Evolutionary conservation across 2,797 vertebrate species (phyloP).

Genomic region (Podarcis lilfordi): DNA sequence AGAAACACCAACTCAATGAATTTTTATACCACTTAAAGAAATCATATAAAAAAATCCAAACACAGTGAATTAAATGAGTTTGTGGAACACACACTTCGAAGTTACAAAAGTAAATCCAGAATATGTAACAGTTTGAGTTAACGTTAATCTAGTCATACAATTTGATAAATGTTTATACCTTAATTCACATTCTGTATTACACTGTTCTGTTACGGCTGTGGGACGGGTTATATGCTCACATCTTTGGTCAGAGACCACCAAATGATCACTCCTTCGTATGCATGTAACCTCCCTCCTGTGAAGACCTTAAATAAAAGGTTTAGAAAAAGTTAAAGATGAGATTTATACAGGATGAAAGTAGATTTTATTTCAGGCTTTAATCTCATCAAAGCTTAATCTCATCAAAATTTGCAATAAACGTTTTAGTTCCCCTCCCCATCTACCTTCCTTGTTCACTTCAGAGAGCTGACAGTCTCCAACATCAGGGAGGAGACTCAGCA

Average conservation of each 20-base stretch:
- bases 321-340: slow-evolving; percentile 78
- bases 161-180: slow-evolving; percentile 79
- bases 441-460: background rate
- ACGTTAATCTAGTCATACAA: background rate
- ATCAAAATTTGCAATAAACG: background rate
- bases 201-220: slow-evolving; percentile 80
- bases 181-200: slow-evolving; percentile 92
- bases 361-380: background rate
- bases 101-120: background rate
- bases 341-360: background rate
- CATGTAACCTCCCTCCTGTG: slow-evolving; percentile 84
- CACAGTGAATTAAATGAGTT: background rate
- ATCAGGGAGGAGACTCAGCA: background rate
- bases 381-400: background rate
- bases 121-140: background rate
- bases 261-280: slow-evolving; percentile 86
- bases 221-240: slow-evolving; percentile 85
- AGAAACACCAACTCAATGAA: background rate
- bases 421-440: background rate
- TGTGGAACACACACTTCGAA: background rate
- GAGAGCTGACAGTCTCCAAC: background rate
- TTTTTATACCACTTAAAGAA: background rate
- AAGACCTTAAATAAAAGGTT: slow-evolving; percentile 80
- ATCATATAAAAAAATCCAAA: background rate
- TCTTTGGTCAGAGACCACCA: slow-evolving; percentile 89